Evolutionary conservation across 2,113 vertebrate species (phyloP), one percentile per base, ranked within the genome.

Genomic region (Anthoscopus minutus): DNA sequence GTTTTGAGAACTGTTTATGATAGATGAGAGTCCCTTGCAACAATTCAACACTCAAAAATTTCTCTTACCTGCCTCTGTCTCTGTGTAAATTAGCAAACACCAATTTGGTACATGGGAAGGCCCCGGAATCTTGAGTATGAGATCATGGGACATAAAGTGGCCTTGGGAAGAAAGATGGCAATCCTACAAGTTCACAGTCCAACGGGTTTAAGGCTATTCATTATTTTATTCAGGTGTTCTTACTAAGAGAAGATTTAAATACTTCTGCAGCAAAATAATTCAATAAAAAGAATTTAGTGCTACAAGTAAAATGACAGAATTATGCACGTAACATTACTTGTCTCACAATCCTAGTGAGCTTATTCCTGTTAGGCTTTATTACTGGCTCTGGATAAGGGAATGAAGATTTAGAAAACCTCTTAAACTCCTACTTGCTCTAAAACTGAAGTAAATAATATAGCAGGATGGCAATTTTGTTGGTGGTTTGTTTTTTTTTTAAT

Each of bases 201-300:
- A 84, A 67, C 65, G 30, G 27, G n/a, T 42, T 82, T n/a, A 20
- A 79, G 17, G 47, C 56, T 48, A 82, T 77, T 80, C 9, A 61
- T 33, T 28, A 65, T 61, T 86, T 82, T 69, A 77, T 66, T 82
- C 44, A 74, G 81, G 21, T 47, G 25, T 17, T 81, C 30, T 81
- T 51, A 70, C 13, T 35, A 83, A 73, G 0, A 81, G 33, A 86
- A 44, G 53, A 71, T 48, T 81, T 48, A 81, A 60, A 60, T 76
- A 4, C 50, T 87, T 84, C 65, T 79, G 60, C 57, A 61, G 65
- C 69, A 58, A 92, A 94, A 71, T 14, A 60, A 65, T 76, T 91
- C 65, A 93, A 53, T 65, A 45, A 81, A 92, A 79, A 35, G 42
- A 62, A 7, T 65, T 72, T 33, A 91, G 28, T 33, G n/a, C 73